A percentile compares a stretch with the other conserved stretches of the same genome.
Conservation (phyloP, 2,888 invertebrate genomes). For the Aleiodes leptofemur region DNA sequence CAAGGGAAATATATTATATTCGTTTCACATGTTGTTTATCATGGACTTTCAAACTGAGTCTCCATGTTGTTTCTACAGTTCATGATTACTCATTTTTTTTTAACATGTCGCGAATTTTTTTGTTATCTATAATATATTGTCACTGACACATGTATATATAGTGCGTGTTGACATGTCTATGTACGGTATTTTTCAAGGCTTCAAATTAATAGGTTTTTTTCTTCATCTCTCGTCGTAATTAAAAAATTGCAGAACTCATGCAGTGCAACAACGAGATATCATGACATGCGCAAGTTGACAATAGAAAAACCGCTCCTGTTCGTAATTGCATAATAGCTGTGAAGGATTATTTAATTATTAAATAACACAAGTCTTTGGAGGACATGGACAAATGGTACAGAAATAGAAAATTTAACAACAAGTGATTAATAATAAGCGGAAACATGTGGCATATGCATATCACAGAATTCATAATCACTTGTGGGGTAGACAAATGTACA, state of each 20-base stretch:
- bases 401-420: constrained; percentile 6
- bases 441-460: no score
- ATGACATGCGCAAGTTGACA: constrained; percentile 23
- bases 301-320: not conserved
- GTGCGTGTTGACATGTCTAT: not conserved
- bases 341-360: not conserved
- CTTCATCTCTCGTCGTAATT: not conserved
- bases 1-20: not conserved
- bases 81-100: not conserved
- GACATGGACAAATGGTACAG: not conserved
- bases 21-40: constrained; percentile 11
- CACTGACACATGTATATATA: not conserved
- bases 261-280: constrained; percentile 20
- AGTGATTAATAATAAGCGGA: no score
- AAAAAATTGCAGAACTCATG: constrained; percentile 37
- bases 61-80: not conserved
- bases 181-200: constrained; percentile 12
- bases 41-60: not conserved
- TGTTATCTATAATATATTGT: not conserved
- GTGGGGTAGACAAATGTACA: not conserved
- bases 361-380: not conserved
- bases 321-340: not conserved
- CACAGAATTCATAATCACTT: no score
- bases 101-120: not conserved
- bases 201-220: not conserved